These are phyloP conservation scores for Gopherus flavomarginatus DNA, from an alignment of 2,113 vertebrate genomes.

Conservation along the genomic window DNA sequence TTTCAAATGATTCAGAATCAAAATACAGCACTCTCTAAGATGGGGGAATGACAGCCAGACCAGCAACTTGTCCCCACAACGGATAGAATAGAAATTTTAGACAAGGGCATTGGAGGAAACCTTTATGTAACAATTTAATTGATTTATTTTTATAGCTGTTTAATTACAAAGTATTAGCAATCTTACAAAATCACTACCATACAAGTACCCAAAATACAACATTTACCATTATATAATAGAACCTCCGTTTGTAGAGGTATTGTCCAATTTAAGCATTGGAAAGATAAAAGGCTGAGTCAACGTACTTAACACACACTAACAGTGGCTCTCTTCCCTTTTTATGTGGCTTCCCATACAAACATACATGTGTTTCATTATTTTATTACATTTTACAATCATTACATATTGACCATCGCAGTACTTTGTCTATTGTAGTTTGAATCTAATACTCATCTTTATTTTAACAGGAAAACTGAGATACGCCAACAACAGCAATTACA, in stretches of 20 bases:
- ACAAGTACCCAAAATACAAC: not conserved
- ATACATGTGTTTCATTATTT: not conserved
- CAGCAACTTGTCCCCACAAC: not conserved
- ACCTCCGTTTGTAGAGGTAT: not conserved
- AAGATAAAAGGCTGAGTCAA: not conserved
- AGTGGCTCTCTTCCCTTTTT: not conserved
- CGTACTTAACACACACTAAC: not conserved
- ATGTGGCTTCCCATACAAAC: not conserved
- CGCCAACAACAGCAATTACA: constrained; percentile 99
- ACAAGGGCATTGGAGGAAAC: not conserved
- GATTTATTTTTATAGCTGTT: not conserved
- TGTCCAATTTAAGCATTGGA: not conserved
- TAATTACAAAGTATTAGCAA: not conserved
- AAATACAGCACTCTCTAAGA: not conserved
- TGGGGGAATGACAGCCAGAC: not conserved
- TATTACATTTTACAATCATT: not conserved
- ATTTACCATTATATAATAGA: not conserved
- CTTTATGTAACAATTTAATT: not conserved
- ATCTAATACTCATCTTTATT: constrained; percentile 11
- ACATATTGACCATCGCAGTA: not conserved
- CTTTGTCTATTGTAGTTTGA: constrained; percentile 6
- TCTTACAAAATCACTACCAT: not conserved
- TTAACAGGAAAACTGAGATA: constrained; percentile 93
- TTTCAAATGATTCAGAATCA: not conserved
- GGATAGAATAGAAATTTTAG: not conserved